Evolutionary conservation across 2,113 vertebrate species (phyloP).

Genomic region (Indicator maculatus): DNA sequence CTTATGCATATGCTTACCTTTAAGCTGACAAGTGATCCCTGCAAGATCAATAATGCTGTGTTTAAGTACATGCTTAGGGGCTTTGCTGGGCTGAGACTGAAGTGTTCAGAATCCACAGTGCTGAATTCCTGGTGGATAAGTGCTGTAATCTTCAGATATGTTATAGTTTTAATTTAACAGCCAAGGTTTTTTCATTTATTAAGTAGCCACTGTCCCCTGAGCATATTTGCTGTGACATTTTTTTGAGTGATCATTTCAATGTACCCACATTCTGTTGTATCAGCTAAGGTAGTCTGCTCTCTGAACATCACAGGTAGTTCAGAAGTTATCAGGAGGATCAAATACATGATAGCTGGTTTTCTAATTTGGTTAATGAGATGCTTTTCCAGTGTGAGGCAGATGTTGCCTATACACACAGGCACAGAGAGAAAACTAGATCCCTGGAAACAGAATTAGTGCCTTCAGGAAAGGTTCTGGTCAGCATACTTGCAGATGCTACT

Average conservation of each 20-base stretch:
- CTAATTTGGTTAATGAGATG: not conserved
- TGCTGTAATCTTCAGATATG: not conserved
- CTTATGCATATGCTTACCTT: not conserved
- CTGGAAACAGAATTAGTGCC: not conserved
- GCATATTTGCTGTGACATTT: not conserved
- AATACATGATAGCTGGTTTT: not conserved
- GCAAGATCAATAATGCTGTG: not conserved
- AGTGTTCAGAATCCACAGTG: not conserved
- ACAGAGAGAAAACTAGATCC: not conserved
- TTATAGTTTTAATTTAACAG: not conserved
- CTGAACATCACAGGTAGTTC: not conserved
- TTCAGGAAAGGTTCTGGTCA: not conserved
- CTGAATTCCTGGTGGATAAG: not conserved
- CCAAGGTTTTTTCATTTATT: not conserved
- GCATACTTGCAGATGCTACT: not conserved
- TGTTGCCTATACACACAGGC: not conserved
- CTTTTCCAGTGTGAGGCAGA: not conserved
- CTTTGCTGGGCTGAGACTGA: not conserved
- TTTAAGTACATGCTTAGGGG: not conserved
- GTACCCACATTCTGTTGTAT: not conserved
- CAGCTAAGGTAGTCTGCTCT: not conserved
- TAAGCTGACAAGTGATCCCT: not conserved
- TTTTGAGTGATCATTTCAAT: not conserved
- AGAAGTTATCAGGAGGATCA: not conserved
- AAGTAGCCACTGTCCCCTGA: not conserved